phyloP scores from a whole-genome alignment of 2,888 invertebrate species.

The Polylopha cassiicola region DNA sequence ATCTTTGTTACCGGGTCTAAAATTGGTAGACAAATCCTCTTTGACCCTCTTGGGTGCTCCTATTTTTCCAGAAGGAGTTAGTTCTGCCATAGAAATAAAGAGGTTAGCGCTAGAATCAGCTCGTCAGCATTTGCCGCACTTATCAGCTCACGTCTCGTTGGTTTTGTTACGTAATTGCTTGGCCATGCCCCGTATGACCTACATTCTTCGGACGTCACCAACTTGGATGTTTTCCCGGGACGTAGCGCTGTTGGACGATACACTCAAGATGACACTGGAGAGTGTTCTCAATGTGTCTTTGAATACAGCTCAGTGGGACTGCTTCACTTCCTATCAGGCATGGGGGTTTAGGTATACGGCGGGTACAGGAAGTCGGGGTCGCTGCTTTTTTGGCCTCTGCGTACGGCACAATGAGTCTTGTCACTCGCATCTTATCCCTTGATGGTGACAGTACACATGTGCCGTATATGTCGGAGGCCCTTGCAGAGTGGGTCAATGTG shows the following conservation, averaged over 20 bases:
- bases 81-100: constrained; percentile 1
- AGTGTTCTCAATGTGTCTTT: neutral
- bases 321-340: constrained; percentile 1
- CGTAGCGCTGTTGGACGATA: neutral
- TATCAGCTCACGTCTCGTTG: constrained; percentile 9
- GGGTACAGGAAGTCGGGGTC: neutral
- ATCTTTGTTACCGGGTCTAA: constrained; percentile 7
- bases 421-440: too few relatives aligned
- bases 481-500: too few relatives aligned
- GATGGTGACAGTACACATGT: too few relatives aligned
- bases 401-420: too few relatives aligned
- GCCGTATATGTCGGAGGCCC: too few relatives aligned
- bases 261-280: neutral
- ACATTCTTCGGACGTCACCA: constrained; percentile 7
- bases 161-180: constrained; percentile 4
- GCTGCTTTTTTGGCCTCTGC: neutral
- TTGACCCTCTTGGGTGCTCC: constrained; percentile 13
- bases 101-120: constrained; percentile 1
- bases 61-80: constrained; percentile 7
- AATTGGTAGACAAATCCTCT: neutral
- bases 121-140: neutral
- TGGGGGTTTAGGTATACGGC: constrained; percentile 3
- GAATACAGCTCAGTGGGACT: neutral
- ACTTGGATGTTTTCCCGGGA: constrained; percentile 5
- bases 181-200: constrained; percentile 1